Base-by-base conservation (phyloP, 2,888 invertebrate genomes). In the Amiota communis region DNA sequence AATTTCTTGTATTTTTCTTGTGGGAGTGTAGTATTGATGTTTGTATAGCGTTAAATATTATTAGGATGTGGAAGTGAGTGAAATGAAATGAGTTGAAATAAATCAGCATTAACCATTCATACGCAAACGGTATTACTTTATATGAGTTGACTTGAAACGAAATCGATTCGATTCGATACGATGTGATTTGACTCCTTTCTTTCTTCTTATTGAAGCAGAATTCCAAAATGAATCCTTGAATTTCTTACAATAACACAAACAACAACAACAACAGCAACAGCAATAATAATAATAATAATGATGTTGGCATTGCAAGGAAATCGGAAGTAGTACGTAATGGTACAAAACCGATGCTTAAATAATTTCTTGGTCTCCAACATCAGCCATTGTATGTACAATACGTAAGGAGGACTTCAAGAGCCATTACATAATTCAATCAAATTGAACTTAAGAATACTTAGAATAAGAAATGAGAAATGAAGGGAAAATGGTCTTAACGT, bases 371-470 rank as follows among this genome's bases (percentile, higher is more conserved):
- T 36, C 36, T 2, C 36, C 36, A 0, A 4, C 36, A 36, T n/a
- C 53, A 53, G 12, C n/a, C 53, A 53, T n/a, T 12, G 53, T n/a
- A 51, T n/a, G n/a, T 2, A 11, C 4, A 51, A 23, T 1, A 36
- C 6, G 53, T n/a, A 20, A 59, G 59, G 15, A 20, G 17, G 12
- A 17, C 59, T 63, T 23, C 63, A 23, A 36, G 46, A 36, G 11
- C 63, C 63, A 36, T 63, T 63, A 46, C 15, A 46, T 63, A 63
- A 63, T 63, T 63, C 63, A 63, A 63, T 63, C 63, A 63, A 63
- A n/a, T 46, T 63, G 63, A 13, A 63, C 63, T 17, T 63, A 12
- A 63, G 63, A 63, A 12, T 23, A 63, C 6, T 36, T 9, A 36
- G 63, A 13, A 23, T n/a, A 10, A 23, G 12, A 63, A 36, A 36